Base-by-base conservation (phyloP, 2,797 vertebrate species). In the Argya squamiceps region DNA sequence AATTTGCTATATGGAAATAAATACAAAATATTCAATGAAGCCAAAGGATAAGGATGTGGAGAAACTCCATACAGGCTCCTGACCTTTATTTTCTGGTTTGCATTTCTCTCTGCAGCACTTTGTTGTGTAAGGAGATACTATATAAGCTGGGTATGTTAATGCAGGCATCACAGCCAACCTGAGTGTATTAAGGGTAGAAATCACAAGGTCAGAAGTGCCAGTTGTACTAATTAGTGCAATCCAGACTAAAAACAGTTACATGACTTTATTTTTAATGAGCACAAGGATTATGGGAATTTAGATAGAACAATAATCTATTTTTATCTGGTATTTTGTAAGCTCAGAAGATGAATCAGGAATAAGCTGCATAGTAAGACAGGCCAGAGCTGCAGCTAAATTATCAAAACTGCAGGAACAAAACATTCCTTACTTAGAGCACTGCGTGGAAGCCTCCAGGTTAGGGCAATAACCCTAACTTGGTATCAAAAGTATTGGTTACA, bases 251-350 rank as follows among this genome's bases (percentile, higher is more conserved):
- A 85, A 90, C 88, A 84, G 91, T 83, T 86, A 49, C 89, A 78
- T 81, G 84, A 78, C 73, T 94, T 90, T 81, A 74, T 93, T 89
- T 91, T 87, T 95, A 95, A 93, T 65, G 69, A 95, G 85, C 52
- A 85, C 64, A 71, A 91, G 95, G 95, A 96, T 96, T 93, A 95
- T 78, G 63, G 92, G 62, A 92, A 81, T 96, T 94, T 81, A 86
- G 92, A 52, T 60, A 85, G 82, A 84, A 92, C 91, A 86, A 87
- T 93, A 70, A 87, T 90, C 93, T 96, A 95, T 93, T 96, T 96
- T 96, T 95, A 88, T 91, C 91, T 62, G 4, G 6, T 70, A 64
- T 91, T 91, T 78, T 84, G 89, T 93, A 86, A 94, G 65, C 65
- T 91, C 50, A 73, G 84, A 89, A 87, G 68, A 92, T 92, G 84